A percentile compares a stretch with the other conserved stretches of the same genome.
phyloP scores from a whole-genome alignment of 2,888 invertebrate genomes.

The Cistogaster globosa region DNA sequence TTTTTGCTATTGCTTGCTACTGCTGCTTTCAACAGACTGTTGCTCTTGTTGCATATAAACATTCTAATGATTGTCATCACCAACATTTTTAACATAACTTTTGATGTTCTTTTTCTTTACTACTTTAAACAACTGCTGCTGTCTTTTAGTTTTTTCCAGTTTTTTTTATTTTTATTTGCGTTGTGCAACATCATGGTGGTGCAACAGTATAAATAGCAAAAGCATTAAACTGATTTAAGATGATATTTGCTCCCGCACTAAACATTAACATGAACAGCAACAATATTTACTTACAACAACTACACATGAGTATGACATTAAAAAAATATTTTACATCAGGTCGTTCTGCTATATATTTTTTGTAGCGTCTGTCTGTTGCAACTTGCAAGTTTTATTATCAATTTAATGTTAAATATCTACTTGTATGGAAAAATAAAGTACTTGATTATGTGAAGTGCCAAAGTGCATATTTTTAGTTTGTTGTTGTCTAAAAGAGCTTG shows the following conservation, averaged over 20 bases:
- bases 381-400: constrained; percentile 28
- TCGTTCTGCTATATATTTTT: constrained; percentile 18
- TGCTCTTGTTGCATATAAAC: constrained; percentile 59
- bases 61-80: constrained; percentile 74
- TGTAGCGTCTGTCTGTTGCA: constrained; percentile 25
- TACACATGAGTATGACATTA: constrained; percentile 25
- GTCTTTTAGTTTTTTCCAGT: constrained; percentile 7
- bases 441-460: constrained; percentile 36
- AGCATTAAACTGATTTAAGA: constrained; percentile 72
- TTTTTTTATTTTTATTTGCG: constrained; percentile 34
- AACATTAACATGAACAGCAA: constrained; percentile 52
- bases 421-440: constrained; percentile 30
- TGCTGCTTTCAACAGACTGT: constrained; percentile 52
- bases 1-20: neutral
- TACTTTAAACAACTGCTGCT: constrained; percentile 40
- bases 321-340: constrained; percentile 9
- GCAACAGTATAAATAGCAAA: constrained; percentile 50
- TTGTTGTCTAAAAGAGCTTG: constrained; percentile 36
- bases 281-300: constrained; percentile 38
- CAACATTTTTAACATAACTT: constrained; percentile 69
- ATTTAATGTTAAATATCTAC: constrained; percentile 52
- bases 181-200: constrained; percentile 60
- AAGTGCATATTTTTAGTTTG: constrained; percentile 15
- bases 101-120: constrained; percentile 25
- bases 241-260: constrained; percentile 75